phyloP scores from a whole-genome alignment of 2,113 vertebrate species.

The Gasterosteus aculeatus region DNA sequence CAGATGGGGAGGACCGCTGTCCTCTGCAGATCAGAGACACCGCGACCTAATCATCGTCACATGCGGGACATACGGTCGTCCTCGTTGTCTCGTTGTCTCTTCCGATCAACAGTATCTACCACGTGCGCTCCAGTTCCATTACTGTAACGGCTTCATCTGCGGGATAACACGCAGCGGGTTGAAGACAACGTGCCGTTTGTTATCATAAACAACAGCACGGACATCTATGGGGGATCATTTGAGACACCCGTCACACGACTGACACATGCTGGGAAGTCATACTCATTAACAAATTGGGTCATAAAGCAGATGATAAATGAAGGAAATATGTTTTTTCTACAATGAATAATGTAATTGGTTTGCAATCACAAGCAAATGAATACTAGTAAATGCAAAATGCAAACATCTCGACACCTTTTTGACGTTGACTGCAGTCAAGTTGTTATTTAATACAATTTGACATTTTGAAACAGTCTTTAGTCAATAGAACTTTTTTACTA shows the following conservation, averaged over 20 bases:
- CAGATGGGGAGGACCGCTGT: slow-evolving; percentile 89
- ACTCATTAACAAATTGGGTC: background rate
- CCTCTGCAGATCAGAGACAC: slow-evolving; percentile 63
- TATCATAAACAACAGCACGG: slow-evolving; percentile 2
- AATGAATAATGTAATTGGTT: background rate
- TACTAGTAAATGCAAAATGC: background rate
- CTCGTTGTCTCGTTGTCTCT: slow-evolving; percentile 56
- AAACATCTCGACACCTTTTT: background rate
- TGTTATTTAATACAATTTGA: background rate
- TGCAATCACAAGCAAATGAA: background rate
- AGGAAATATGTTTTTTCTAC: background rate
- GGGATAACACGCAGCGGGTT: slow-evolving; percentile 2
- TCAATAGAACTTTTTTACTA: background rate
- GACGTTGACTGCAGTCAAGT: background rate
- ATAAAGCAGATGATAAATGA: background rate
- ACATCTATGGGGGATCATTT: background rate
- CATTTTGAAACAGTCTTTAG: background rate
- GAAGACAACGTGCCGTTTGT: slow-evolving; percentile 9
- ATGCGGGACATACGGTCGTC: slow-evolving; percentile 74
- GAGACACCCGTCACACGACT: background rate
- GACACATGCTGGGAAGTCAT: background rate
- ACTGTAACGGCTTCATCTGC: slow-evolving; percentile 35
- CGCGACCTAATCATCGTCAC: slow-evolving; percentile 84
- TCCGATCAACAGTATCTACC: slow-evolving; percentile 53
- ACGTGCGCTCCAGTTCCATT: slow-evolving; percentile 21